Evolutionary conservation across 2,113 vertebrate species (phyloP), one percentile per base, ranked within the genome.

Genomic region (Pipra filicauda): DNA sequence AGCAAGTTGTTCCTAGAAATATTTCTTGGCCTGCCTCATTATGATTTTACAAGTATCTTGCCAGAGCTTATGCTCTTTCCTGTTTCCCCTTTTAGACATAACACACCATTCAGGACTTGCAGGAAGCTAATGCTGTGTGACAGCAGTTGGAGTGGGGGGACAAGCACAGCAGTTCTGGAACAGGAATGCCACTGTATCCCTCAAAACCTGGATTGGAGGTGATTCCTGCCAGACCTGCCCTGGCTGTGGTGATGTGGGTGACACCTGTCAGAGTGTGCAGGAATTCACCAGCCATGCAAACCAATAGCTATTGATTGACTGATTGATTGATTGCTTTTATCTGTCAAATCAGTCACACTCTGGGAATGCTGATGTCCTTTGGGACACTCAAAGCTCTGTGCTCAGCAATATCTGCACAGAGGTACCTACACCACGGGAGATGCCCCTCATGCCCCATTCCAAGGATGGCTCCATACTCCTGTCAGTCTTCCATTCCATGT

Each of bases 1-100:
- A 89, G 80, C 37, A 84, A 77, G 80, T 89, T 52, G 64, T 96
- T 96, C 89, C 84, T 92, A 3, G 5, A 94, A 95, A 58, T 80
- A 69, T 67, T 85, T 89, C 89, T 55, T 91, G 76, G 57, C 27
- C 82, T 85, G 43, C 8, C 39, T 94, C 19, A 35, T 24, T 88
- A 59, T 27, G 65, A 46, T 64, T 89, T 85, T 55, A 69, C 55
- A 55, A 85, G 75, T 61, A 84, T 87, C 39, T 71, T 75, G 48
- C 55, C 61, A 55, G 76, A 77, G 43, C 48, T 64, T 8, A 13
- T 78, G 77, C 16, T 71, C 77, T 64, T 51, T 65, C 30, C 35
- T 74, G 6, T 43, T 27, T 86, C 64, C 46, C 55, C 51, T 43
- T n/a, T 78, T 15, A 78, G 46, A 16, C 35, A 6, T 16, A 21